A percentile compares a stretch with the other conserved stretches of the same genome.
Evolutionary conservation across 2,797 vertebrate species (phyloP).

Genomic region (Malurus leucopterus): DNA sequence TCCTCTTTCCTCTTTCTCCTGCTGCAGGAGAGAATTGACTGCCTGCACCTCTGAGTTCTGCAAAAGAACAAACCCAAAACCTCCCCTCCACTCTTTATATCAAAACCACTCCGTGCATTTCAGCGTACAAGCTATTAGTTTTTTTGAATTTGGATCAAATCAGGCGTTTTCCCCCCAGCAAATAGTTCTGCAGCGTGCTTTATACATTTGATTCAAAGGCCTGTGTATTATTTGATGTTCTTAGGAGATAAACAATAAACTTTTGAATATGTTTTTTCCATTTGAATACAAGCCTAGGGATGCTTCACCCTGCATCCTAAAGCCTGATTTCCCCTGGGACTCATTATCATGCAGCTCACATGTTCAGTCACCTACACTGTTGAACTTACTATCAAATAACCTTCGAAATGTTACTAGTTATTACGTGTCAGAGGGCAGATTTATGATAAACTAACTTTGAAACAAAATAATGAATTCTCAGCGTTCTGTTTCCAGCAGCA

Average conservation of each 20-base stretch:
- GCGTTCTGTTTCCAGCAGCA: conserved; percentile 50
- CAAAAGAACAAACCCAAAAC: neutral
- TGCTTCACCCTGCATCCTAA: conserved; percentile 62
- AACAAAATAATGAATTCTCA: conserved; percentile 70
- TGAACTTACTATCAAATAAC: conserved; percentile 77
- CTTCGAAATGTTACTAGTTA: conserved; percentile 73
- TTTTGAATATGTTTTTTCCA: conserved; percentile 67
- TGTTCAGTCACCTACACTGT: conserved; percentile 71
- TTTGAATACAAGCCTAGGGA: conserved; percentile 67
- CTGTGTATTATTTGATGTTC: conserved; percentile 61
- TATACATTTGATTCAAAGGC: conserved; percentile 41
- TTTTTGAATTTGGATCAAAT: conserved; percentile 40
- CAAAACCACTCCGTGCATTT: neutral
- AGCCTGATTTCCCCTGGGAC: conserved; percentile 70
- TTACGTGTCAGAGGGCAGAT: conserved; percentile 73
- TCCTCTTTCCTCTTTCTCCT: neutral
- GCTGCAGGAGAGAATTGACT: conserved; percentile 2
- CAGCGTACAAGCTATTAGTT: neutral
- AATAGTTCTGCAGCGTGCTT: conserved; percentile 1
- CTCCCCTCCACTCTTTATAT: neutral
- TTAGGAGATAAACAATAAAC: conserved; percentile 70
- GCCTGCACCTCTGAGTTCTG: neutral
- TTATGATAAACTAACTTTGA: conserved; percentile 76
- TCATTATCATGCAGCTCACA: conserved; percentile 76
- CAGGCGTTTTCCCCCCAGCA: conserved; percentile 11